Evolutionary conservation across 2,113 vertebrate species (phyloP).

Genomic region (Leucoraja erinaceus): DNA sequence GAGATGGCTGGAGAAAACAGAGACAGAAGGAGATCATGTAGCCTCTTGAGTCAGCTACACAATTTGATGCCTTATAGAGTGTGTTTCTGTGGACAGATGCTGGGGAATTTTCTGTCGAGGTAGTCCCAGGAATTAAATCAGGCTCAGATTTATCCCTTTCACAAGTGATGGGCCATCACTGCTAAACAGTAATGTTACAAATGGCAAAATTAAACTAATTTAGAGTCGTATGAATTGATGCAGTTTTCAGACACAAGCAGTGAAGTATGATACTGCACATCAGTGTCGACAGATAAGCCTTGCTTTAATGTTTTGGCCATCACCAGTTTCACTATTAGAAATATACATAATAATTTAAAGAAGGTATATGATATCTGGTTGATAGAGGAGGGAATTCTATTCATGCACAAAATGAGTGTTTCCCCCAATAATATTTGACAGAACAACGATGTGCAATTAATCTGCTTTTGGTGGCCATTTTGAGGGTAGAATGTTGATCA

Average conservation of each 20-base stretch:
- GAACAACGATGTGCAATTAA: background rate
- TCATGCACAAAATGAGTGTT: too few species aligned
- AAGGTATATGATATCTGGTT: background rate
- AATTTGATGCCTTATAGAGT: too few species aligned
- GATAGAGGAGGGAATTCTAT: too few species aligned
- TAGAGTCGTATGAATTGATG: background rate
- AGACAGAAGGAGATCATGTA: too few species aligned
- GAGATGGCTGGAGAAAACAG: too few species aligned
- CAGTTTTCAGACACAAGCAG: background rate
- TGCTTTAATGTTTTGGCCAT: background rate
- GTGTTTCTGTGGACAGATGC: too few species aligned
- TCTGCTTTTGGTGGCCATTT: background rate
- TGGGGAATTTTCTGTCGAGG: background rate
- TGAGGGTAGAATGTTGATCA: background rate
- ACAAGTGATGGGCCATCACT: background rate
- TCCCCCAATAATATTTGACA: too few species aligned
- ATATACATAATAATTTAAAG: background rate
- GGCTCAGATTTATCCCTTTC: background rate
- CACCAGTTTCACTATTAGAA: background rate
- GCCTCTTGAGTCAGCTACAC: too few species aligned
- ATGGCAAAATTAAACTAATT: background rate
- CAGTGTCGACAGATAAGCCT: background rate
- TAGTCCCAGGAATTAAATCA: background rate
- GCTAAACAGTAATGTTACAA: background rate
- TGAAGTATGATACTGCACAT: background rate